Base-by-base conservation (phyloP, 2,113 vertebrate genomes). In the Spheniscus mendiculus region DNA sequence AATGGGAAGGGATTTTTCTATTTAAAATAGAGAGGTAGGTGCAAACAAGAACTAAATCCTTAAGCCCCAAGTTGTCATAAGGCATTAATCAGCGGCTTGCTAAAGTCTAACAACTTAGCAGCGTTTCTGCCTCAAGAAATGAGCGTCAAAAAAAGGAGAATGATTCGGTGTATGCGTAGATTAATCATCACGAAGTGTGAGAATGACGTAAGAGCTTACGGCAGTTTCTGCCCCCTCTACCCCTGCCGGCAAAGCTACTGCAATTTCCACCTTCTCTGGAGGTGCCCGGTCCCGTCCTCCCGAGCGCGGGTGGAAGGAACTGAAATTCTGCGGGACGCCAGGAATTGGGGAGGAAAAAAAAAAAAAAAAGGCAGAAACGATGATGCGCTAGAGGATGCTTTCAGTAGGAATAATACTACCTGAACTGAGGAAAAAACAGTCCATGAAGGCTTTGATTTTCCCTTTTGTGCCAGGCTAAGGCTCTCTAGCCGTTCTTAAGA, bases 101-200 rank as follows among this genome's bases (percentile, higher is more conserved):
- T 50, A 2, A 73, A 74, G 55, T 15, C 40, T 30, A 29, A 29
- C 69, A 19, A 65, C 21, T 81, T 5, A 7, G 40, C 71, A 32
- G 62, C 15, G 38, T 47, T 62, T 23, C 50, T 56, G 53, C 45
- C 50, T 53, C 36, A 6, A 88, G 63, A 88, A 88, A 78, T 14
- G 32, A 27, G 21, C 20, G 22, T 7, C 5, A 42, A 55, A 32
- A 78, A 23, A n/a, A 5, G 4, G 6, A n/a, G 36, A 71, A 26
- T 0, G 15, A 6, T 8, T 42, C 0, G 8, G 11, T 22, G 0
- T 13, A 6, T 16, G 20, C 0, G 36, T 19, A 22, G 44, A 67
- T 89, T 10, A 42, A 88, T 49, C 47, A n/a, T 10, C 9, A 56
- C 13, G 3, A 49, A 56, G 45, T 2, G 42, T 8, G 67, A 49